Evolutionary conservation across 92 coral and sea anemone genomes (phyloP).

Genomic region (Nematostella vectensis): DNA sequence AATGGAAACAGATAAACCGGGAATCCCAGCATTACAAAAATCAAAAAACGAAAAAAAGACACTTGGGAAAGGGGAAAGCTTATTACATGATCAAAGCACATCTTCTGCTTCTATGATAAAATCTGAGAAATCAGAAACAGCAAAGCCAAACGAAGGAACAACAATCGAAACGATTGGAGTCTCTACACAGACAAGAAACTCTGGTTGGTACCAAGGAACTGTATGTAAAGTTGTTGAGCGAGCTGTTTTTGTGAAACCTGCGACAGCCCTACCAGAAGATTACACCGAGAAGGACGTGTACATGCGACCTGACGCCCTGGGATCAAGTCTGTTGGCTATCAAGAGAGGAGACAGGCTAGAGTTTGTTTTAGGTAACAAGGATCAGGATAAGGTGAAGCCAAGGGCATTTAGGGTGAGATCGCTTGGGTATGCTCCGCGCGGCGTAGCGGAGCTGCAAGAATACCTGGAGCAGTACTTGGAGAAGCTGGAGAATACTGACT

Average conservation of each 20-base stretch:
- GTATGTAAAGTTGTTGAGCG: no score
- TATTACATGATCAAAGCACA: no score
- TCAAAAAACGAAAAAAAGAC: no score
- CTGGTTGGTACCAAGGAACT: no score
- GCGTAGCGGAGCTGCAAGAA: background rate
- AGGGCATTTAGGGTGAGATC: constrained; percentile 18
- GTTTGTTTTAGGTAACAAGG: constrained; percentile 9
- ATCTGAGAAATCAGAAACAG: no score
- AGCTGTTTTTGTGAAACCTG: constrained; percentile 11
- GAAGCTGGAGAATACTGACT: background rate
- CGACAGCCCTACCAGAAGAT: constrained; percentile 9
- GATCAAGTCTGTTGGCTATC: background rate
- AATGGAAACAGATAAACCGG: no score
- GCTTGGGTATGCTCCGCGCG: constrained; percentile 5
- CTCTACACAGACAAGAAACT: no score
- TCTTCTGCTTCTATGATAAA: no score
- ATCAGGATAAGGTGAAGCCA: constrained; percentile 18
- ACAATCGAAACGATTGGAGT: no score
- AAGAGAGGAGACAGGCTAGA: constrained; percentile 5
- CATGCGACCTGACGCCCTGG: constrained; percentile 6
- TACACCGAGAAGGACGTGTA: constrained; percentile 13
- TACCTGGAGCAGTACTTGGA: background rate
- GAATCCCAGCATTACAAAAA: no score
- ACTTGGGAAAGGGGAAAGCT: no score
- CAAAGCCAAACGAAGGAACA: no score